A percentile compares a stretch with the other conserved stretches of the same genome.
phyloP scores from a whole-genome alignment of 2,888 invertebrate species.

The Trachelus troglodyta region DNA sequence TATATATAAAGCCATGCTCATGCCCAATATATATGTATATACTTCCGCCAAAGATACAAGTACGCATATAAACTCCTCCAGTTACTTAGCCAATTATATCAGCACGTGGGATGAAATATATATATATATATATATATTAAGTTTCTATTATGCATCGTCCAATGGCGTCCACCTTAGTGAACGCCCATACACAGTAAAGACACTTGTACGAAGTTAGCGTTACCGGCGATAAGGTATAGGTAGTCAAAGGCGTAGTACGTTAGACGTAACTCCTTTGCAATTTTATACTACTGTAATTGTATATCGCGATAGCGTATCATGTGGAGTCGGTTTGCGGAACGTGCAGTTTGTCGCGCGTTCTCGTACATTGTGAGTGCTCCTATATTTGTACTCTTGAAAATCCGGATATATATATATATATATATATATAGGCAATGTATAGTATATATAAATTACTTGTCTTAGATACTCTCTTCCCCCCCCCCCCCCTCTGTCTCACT shows the following conservation, averaged over 20 bases:
- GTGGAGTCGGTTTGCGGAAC: conserved; percentile 22
- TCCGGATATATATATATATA: background rate
- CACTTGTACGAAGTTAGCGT: background rate
- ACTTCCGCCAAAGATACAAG: background rate
- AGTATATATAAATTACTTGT: background rate
- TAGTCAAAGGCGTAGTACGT: background rate
- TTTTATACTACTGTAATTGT: background rate
- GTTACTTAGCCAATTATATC: background rate
- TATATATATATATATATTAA: background rate
- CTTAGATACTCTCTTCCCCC: background rate
- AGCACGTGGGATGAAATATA: background rate
- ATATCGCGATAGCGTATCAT: conserved; percentile 29
- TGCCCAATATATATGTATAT: background rate
- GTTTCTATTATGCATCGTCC: background rate
- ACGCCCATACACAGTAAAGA: background rate
- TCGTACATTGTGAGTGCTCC: conserved; percentile 15
- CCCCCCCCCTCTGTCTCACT: too few relatives aligned
- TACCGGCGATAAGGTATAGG: background rate
- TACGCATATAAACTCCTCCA: background rate
- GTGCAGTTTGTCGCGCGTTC: conserved; percentile 28
- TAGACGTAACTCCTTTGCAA: background rate
- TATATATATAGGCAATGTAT: background rate
- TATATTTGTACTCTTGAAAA: background rate
- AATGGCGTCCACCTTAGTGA: background rate
- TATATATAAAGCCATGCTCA: too few relatives aligned